Base-by-base conservation (phyloP, 64 coral and sea anemone species). In the Montipora sp. region DNA sequence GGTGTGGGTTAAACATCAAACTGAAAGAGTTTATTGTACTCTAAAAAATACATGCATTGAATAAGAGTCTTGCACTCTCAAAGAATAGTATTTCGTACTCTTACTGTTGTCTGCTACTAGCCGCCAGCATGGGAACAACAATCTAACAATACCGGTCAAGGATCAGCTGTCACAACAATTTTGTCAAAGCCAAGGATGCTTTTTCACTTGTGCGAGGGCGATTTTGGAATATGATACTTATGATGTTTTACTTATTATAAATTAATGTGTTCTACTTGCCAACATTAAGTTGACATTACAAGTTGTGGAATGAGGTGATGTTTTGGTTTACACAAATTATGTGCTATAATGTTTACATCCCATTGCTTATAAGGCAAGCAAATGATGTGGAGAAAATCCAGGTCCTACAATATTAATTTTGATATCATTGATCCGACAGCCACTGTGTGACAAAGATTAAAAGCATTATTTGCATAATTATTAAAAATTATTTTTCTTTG, bases 271-370 rank as follows among this genome's bases (percentile, higher is more conserved):
- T 80, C 10, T 80, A 80, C 11, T 58, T 80, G 18, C 48, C 78
- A 57, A 27, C 78, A 80, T 80, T 80, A 20, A 80, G 59, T 80
- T 49, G 5, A 58, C 49, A 59, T 10, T 80, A 21, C 78, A 22
- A 80, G 22, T 23, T 21, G 51, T 80, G 78, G 78, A 80, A 80
- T 80, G 16, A 80, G 10, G 78, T 80, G 3, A 10, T 59, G 78
- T 80, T 80, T 80, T 80, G 78, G 78, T 80, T 80, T 80, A 80
- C 78, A 73, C 70, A 55, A 55, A 55, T 55, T 55, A 55, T 55
- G 51, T 55, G 66, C 66, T 70, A 70, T 15, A 70, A 70, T 70
- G 19, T 70, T 70, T 70, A 70, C 13, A 70, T 70, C 13, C 66
- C 66, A 70, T 70, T 70, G 66, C 66, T 70, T 70, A 70, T 70